Evolutionary conservation across 2,113 vertebrate genomes (phyloP).

Genomic region (Tringa solitaria): DNA sequence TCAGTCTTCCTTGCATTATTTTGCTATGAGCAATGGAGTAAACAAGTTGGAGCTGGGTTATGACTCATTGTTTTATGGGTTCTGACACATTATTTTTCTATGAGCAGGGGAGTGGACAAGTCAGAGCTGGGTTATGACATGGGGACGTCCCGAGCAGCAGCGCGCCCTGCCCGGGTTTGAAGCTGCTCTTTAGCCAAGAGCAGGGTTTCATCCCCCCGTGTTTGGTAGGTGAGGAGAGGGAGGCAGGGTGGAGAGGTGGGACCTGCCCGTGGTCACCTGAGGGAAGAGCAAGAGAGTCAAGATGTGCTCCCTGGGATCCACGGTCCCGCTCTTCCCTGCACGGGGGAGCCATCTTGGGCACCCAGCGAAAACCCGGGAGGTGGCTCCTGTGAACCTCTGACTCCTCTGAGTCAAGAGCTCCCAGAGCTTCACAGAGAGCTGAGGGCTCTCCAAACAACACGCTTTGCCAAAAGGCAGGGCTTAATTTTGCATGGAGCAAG

Average conservation of each 20-base stretch:
- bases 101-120: not conserved
- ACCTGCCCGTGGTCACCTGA: rapidly evolving
- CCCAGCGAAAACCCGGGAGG: not conserved
- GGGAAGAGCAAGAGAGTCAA: rapidly evolving
- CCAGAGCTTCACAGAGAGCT: rapidly evolving
- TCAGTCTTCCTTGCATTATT: not conserved
- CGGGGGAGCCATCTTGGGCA: rapidly evolving
- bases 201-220: rapidly evolving
- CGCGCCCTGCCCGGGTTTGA: rapidly evolving
- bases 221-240: not conserved
- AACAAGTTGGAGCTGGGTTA: slow-evolving; percentile 5
- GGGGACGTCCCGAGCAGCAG: not conserved
- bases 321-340: rapidly evolving
- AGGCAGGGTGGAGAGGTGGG: not conserved
- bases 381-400: not conserved
- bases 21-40: not conserved
- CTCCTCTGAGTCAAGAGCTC: not conserved
- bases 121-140: not conserved
- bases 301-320: not conserved
- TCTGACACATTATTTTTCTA: not conserved
- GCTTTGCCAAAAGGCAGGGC: not conserved
- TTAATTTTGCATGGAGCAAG: not conserved
- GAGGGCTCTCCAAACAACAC: not conserved
- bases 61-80: slow-evolving; percentile 24
- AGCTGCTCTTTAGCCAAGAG: not conserved